Conservation (phyloP, 1,140 invertebrate genomes). For the Drosophila ficusphila region DNA sequence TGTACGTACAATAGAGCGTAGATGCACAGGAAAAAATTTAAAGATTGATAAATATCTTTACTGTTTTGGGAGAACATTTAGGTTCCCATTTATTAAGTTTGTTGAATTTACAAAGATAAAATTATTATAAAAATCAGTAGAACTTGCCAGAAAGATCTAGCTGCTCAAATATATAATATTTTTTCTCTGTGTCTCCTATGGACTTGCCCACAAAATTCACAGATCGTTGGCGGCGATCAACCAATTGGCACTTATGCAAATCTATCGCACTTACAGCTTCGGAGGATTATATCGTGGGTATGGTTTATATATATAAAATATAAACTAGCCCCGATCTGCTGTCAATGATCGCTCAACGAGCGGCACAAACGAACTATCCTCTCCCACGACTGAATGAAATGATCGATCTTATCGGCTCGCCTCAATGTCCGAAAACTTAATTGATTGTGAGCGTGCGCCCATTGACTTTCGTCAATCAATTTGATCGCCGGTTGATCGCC, state of each 20-base stretch:
- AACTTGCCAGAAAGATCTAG: too few species aligned
- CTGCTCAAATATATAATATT: neutral
- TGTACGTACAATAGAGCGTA: constrained; percentile 36
- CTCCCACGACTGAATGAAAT: constrained; percentile 19
- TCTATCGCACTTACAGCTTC: constrained; percentile 25
- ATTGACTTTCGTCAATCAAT: constrained; percentile 75
- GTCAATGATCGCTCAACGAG: constrained; percentile 62
- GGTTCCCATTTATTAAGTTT: too few species aligned
- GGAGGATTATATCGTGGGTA: constrained; percentile 21
- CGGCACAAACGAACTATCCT: constrained; percentile 19
- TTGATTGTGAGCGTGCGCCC: constrained; percentile 73
- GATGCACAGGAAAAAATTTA: constrained; percentile 18
- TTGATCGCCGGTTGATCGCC: constrained; percentile 43
- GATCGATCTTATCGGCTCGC: constrained; percentile 35
- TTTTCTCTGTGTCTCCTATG: neutral
- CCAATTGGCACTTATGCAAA: constrained; percentile 59
- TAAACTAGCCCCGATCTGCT: constrained; percentile 9
- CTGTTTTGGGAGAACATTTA: too few species aligned
- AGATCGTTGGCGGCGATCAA: constrained; percentile 28
- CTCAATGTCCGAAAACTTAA: constrained; percentile 67
- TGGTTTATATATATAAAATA: constrained; percentile 21
- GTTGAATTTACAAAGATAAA: too few species aligned
- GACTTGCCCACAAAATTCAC: constrained; percentile 33
- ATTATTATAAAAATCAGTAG: neutral
- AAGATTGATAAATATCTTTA: too few species aligned